Evolutionary conservation across 2,888 invertebrate species (phyloP).

Genomic region (Drepanosiphum platanoidis): DNA sequence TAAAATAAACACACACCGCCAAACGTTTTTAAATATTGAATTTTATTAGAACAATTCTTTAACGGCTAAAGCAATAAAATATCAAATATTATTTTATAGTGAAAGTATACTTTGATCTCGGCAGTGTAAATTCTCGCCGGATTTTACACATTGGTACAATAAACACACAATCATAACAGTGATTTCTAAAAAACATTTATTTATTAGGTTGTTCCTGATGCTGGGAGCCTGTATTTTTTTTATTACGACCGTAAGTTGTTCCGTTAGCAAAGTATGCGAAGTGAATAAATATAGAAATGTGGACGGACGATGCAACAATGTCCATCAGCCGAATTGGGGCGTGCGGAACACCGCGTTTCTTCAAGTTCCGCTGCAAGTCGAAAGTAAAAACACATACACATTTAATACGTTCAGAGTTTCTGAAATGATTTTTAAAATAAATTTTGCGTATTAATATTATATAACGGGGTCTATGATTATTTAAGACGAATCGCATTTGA

Average conservation of each 20-base stretch:
- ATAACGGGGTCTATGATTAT: not conserved
- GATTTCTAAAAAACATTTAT: slow-evolving; percentile 42
- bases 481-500: slow-evolving; percentile 32
- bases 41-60: slow-evolving; percentile 35
- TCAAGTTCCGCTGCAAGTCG: slow-evolving; percentile 16
- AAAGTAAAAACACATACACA: slow-evolving; percentile 22
- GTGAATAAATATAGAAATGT: slow-evolving; percentile 84
- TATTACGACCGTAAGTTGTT: not conserved
- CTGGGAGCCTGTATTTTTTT: slow-evolving; percentile 15
- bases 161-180: slow-evolving; percentile 23
- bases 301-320: slow-evolving; percentile 89
- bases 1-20: not conserved
- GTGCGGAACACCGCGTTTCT: slow-evolving; percentile 66
- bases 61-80: slow-evolving; percentile 2
- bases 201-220: slow-evolving; percentile 54
- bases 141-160: slow-evolving; percentile 26
- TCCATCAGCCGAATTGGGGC: slow-evolving; percentile 86
- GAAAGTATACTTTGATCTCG: slow-evolving; percentile 24
- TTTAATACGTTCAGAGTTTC: not conserved
- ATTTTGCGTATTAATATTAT: not conserved
- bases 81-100: not conserved
- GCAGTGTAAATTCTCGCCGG: not conserved
- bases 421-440: not conserved
- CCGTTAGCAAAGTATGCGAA: slow-evolving; percentile 70
- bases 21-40: slow-evolving; percentile 19